These are phyloP conservation scores for Crioceris asparagi DNA, from an alignment of 2,888 invertebrate species.

Conservation along the genomic window DNA sequence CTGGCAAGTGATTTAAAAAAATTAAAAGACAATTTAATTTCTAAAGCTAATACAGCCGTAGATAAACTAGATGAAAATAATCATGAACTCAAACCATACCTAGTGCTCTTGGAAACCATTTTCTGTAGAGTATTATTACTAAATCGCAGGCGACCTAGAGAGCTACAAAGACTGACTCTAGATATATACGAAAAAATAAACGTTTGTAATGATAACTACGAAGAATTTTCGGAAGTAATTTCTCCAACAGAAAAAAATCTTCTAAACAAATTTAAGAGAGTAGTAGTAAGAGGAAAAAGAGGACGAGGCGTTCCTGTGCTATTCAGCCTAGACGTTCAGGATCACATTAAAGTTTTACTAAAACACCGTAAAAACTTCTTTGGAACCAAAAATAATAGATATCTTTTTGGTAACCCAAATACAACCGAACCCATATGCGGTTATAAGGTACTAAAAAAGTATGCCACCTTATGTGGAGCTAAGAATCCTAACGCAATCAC, in stretches of 20 bases:
- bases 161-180: conserved; percentile 16
- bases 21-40: too few species aligned
- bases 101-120: conserved; percentile 16
- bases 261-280: conserved; percentile 11
- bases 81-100: conserved; percentile 10
- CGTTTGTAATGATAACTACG: conserved; percentile 7
- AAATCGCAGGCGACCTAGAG: conserved; percentile 21
- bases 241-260: conserved; percentile 10
- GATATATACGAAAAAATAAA: conserved; percentile 6
- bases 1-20: too few species aligned
- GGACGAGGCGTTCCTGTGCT: conserved; percentile 20
- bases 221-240: conserved; percentile 12
- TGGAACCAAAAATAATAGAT: conserved; percentile 4
- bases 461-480: conserved; percentile 16
- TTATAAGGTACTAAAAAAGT: conserved; percentile 19
- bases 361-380: too few species aligned
- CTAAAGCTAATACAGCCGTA: too few species aligned
- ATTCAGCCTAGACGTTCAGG: conserved; percentile 19
- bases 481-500: too few species aligned
- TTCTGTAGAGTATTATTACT: conserved; percentile 20
- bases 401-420: conserved; percentile 8
- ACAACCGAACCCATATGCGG: conserved; percentile 12
- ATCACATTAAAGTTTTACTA: conserved; percentile 10
- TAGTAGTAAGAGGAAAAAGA: conserved; percentile 12
- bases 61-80: too few species aligned